A percentile compares a stretch with the other conserved stretches of the same genome.
phyloP scores from a whole-genome alignment of 2,888 invertebrate genomes.

The Limnephilus auricula region DNA sequence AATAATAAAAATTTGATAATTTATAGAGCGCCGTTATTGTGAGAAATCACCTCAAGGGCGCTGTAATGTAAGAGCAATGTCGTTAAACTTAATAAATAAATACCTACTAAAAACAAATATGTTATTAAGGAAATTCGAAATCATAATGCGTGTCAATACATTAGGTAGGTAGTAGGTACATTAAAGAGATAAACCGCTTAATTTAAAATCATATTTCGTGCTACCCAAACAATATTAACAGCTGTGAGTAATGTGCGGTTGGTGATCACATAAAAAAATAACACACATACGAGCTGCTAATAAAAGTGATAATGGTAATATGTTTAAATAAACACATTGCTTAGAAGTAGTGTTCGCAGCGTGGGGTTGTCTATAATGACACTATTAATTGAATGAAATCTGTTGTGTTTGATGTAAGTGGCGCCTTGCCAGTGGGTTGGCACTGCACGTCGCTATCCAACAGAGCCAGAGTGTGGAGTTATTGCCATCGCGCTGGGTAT shows the following conservation, averaged over 20 bases:
- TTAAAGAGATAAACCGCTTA: not conserved
- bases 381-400: conserved; percentile 48
- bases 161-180: not conserved
- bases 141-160: not conserved
- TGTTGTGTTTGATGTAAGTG: conserved; percentile 50
- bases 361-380: conserved; percentile 29
- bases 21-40: too few relatives aligned
- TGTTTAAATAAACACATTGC: conserved; percentile 41
- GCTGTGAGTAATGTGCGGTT: conserved; percentile 12
- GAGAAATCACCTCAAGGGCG: too few relatives aligned
- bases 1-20: too few relatives aligned
- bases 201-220: not conserved
- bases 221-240: not conserved
- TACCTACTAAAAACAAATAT: too few relatives aligned
- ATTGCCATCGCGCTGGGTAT: not conserved
- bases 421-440: conserved; percentile 25
- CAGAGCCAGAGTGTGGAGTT: conserved; percentile 7
- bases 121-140: not conserved
- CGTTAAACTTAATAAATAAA: too few relatives aligned
- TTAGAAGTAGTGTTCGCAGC: not conserved
- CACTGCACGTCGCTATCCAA: conserved; percentile 22
- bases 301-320: conserved; percentile 27
- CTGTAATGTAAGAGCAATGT: too few relatives aligned
- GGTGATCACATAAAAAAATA: not conserved
- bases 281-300: not conserved